phyloP scores from a whole-genome alignment of 2,888 invertebrate genomes.

The Coenonympha glycerion region DNA sequence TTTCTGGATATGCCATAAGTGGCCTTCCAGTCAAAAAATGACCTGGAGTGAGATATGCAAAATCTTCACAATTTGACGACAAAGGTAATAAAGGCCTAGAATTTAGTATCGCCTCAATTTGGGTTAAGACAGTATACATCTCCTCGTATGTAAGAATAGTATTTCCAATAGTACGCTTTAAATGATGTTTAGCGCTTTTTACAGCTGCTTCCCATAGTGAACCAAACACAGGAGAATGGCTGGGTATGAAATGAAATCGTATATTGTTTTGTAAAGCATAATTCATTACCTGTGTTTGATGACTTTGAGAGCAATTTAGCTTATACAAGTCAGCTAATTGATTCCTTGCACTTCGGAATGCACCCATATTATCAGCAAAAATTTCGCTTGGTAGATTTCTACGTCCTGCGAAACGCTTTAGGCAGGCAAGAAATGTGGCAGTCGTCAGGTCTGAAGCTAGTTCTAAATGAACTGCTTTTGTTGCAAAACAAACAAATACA shows the following conservation, averaged over 20 bases:
- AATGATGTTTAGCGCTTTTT: not conserved
- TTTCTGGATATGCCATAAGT: not conserved
- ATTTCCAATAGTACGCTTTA: not conserved
- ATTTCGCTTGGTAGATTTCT: not conserved
- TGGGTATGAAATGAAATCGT: slow-evolving; percentile 24
- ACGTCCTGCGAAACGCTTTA: not conserved
- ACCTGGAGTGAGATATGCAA: slow-evolving; percentile 8
- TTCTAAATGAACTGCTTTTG: slow-evolving; percentile 25
- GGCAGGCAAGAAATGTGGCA: not conserved
- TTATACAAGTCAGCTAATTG: slow-evolving; percentile 18
- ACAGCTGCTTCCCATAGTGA: not conserved
- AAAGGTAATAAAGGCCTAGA: slow-evolving; percentile 21
- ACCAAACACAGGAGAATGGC: slow-evolving; percentile 13
- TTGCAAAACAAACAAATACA: slow-evolving; percentile 23
- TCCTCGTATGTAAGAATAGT: slow-evolving; percentile 18
- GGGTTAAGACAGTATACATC: slow-evolving; percentile 17
- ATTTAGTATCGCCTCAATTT: slow-evolving; percentile 24
- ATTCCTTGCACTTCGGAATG: slow-evolving; percentile 22
- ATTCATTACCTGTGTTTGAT: not conserved
- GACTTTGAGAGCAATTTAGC: not conserved
- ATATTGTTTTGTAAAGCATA: slow-evolving; percentile 18
- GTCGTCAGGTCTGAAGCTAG: slow-evolving; percentile 11
- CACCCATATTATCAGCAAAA: not conserved
- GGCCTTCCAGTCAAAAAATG: not conserved
- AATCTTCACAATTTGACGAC: slow-evolving; percentile 4